phyloP scores from a whole-genome alignment of 2,113 vertebrate genomes.

The Cairina moschata region DNA sequence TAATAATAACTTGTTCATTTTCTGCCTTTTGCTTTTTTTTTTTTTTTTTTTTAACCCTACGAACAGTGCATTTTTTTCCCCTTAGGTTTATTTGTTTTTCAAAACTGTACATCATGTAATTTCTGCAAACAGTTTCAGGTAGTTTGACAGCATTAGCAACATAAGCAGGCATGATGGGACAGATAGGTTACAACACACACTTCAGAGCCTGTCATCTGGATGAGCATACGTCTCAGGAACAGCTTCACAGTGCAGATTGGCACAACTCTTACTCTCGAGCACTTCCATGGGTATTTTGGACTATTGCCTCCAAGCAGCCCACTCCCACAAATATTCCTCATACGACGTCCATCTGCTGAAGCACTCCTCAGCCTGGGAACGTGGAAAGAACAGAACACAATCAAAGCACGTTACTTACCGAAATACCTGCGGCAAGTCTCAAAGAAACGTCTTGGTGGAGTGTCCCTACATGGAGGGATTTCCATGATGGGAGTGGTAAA shows the following conservation, averaged over 20 bases:
- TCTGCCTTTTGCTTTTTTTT: neutral
- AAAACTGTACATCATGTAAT: neutral
- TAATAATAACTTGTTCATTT: neutral
- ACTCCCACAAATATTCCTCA: neutral
- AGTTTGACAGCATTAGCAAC: neutral
- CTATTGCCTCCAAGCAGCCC: neutral
- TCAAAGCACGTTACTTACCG: neutral
- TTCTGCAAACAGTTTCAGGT: neutral
- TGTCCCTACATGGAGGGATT: neutral
- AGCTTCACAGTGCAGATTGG: neutral
- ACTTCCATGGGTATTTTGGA: neutral
- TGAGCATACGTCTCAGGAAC: neutral
- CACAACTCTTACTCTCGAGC: neutral
- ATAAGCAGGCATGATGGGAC: neutral
- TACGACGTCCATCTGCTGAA: rapidly evolving
- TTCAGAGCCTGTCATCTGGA: neutral
- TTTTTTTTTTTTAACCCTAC: too few species aligned
- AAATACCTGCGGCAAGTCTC: neutral
- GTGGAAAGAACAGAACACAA: neutral
- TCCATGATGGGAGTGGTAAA: conserved; percentile 10
- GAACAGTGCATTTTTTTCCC: neutral
- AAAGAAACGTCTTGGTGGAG: neutral
- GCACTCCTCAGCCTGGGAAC: neutral
- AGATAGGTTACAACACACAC: rapidly evolving
- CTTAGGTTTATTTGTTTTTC: neutral